Percentiles rank a stretch among this genome's conserved stretches.
Evolutionary conservation across 2,797 vertebrate species (phyloP).

Genomic region (Simalia tracyae): DNA sequence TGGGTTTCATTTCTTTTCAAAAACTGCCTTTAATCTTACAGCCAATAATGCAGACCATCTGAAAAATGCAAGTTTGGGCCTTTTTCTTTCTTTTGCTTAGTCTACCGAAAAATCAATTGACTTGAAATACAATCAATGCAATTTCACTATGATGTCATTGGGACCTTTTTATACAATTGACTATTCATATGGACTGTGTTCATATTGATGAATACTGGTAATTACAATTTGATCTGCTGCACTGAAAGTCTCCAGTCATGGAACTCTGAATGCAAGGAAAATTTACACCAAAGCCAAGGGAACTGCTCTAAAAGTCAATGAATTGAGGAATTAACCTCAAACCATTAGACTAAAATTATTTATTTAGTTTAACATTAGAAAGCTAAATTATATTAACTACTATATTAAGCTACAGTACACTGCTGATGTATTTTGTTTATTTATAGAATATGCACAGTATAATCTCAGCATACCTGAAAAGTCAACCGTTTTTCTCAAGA

Average conservation of each 20-base stretch:
- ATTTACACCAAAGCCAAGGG: not conserved
- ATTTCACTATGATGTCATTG: conserved; percentile 32
- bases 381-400: not conserved
- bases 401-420: not conserved
- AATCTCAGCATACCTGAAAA: not conserved
- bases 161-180: conserved; percentile 40
- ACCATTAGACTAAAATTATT: not conserved
- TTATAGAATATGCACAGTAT: not conserved
- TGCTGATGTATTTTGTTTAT: not conserved
- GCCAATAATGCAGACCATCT: conserved; percentile 27
- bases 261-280: not conserved
- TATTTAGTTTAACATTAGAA: not conserved
- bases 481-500: not conserved
- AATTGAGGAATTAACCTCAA: not conserved
- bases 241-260: conserved; percentile 13
- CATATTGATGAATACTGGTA: conserved; percentile 22
- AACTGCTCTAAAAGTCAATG: not conserved
- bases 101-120: conserved; percentile 26
- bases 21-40: conserved; percentile 30
- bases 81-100: conserved; percentile 27
- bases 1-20: not conserved
- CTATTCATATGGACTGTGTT: conserved; percentile 23
- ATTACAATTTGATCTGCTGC: conserved; percentile 27
- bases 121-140: conserved; percentile 40
- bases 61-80: conserved; percentile 47